Percentiles rank a stretch among this genome's conserved stretches.
Conservation (phyloP, 2,888 invertebrate genomes). For the Scaptomyza tumidula region DNA sequence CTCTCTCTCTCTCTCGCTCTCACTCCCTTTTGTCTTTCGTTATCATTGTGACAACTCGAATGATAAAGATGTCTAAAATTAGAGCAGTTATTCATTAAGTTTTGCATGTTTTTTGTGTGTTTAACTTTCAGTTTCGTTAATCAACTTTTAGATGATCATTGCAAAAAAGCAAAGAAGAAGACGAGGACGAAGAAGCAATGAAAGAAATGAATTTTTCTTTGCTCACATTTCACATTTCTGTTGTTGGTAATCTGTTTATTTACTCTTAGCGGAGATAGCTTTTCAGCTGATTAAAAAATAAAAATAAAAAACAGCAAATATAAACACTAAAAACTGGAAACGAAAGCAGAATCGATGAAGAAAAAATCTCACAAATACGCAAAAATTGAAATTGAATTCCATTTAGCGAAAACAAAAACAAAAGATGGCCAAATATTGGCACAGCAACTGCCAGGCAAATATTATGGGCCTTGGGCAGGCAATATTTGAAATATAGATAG, state of each 20-base stretch:
- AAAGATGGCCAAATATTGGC: constrained; percentile 14
- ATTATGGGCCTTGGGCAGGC: neutral
- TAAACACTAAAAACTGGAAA: neutral
- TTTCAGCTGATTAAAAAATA: constrained; percentile 7
- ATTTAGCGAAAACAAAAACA: constrained; percentile 16
- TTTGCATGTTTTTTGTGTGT: constrained; percentile 4
- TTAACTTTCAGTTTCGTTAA: neutral
- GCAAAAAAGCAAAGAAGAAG: neutral
- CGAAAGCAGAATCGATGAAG: neutral
- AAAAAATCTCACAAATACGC: neutral
- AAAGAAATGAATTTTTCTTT: constrained; percentile 3
- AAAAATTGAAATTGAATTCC: constrained; percentile 13
- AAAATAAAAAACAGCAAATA: neutral
- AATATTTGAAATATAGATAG: neutral
- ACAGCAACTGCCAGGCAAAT: constrained; percentile 14
- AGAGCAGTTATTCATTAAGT: constrained; percentile 17
- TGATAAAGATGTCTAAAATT: constrained; percentile 34
- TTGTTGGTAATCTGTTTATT: constrained; percentile 26
- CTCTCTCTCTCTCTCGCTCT: neutral
- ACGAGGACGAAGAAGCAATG: neutral
- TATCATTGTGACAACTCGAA: constrained; percentile 29
- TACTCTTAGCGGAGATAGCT: constrained; percentile 9
- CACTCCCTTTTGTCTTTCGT: neutral
- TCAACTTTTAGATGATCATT: neutral
- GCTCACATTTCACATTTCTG: neutral